Percentiles rank a stretch among this genome's conserved stretches.
Evolutionary conservation across 92 coral and sea anemone species (phyloP).

Genomic region (Zoanthus gigantus): DNA sequence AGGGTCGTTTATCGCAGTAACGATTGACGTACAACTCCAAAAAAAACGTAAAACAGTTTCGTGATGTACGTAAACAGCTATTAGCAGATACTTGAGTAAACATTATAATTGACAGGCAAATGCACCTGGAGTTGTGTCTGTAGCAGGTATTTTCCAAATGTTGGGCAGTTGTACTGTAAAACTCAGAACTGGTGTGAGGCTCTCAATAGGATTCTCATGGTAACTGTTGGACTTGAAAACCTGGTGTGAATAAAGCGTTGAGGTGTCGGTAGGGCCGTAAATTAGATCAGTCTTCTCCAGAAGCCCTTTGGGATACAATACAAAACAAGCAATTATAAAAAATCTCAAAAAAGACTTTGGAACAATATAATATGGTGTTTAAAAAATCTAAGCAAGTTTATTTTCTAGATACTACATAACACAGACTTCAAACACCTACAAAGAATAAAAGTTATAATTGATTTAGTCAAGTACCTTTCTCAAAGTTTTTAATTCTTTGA

Average conservation of each 20-base stretch:
- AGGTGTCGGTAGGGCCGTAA: conserved; percentile 88
- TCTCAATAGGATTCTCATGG: conserved; percentile 71
- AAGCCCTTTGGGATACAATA: conserved; percentile 12
- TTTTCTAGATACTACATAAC: too few relatives aligned
- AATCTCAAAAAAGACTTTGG: neutral
- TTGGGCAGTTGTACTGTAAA: conserved; percentile 78
- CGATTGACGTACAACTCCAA: too few relatives aligned
- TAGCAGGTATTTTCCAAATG: conserved; percentile 17
- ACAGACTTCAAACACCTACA: too few relatives aligned
- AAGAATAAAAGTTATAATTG: too few relatives aligned
- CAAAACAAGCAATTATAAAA: neutral
- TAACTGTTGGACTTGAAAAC: conserved; percentile 66
- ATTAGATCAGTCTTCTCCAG: conserved; percentile 73
- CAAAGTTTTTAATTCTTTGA: too few relatives aligned
- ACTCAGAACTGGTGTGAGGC: conserved; percentile 74
- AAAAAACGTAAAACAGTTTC: too few relatives aligned
- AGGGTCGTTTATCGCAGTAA: too few relatives aligned
- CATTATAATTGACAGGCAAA: too few relatives aligned
- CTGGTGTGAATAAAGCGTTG: conserved; percentile 70
- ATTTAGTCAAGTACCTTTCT: too few relatives aligned
- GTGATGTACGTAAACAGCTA: neutral
- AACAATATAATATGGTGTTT: neutral
- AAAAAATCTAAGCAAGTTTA: too few relatives aligned
- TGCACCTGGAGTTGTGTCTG: conserved; percentile 26
- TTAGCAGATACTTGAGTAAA: neutral